Conservation (phyloP, 2,113 vertebrate genomes). For the Melanocharis versteri region DNA sequence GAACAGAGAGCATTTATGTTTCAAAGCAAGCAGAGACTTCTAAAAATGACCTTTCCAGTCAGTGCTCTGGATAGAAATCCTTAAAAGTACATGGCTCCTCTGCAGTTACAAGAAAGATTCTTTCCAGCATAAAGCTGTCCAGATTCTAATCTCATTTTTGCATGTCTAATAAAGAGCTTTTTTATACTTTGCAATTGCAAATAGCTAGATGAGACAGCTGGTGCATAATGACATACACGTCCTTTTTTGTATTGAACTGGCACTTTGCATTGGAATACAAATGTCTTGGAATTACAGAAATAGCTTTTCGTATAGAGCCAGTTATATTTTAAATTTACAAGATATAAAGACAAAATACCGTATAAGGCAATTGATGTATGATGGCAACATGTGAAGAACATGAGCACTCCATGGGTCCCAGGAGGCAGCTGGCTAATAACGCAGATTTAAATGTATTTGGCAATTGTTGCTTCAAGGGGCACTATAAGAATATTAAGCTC, state of each 20-base stretch:
- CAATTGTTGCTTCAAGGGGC: neutral
- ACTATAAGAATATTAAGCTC: neutral
- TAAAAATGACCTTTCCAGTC: neutral
- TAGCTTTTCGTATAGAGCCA: conserved; percentile 7
- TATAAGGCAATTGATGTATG: neutral
- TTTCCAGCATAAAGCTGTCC: neutral
- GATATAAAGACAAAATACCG: neutral
- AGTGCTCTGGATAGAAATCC: neutral
- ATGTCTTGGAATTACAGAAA: conserved; percentile 31
- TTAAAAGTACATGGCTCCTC: neutral
- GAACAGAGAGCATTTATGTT: neutral
- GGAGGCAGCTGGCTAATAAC: conserved; percentile 4
- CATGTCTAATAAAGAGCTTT: conserved; percentile 14
- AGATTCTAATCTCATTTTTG: conserved; percentile 15
- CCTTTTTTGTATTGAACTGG: conserved; percentile 18
- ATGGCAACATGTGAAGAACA: neutral
- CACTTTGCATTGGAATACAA: conserved; percentile 15
- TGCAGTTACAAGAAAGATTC: neutral
- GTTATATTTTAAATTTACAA: conserved; percentile 28
- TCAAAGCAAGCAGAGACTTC: neutral
- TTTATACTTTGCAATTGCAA: conserved; percentile 9
- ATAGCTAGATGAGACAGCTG: conserved; percentile 53
- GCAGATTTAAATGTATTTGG: conserved; percentile 6
- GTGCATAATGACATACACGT: conserved; percentile 9
- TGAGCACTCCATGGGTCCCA: neutral